Evolutionary conservation across 2,113 vertebrate genomes (phyloP).

Genomic region (Grantiella picta): DNA sequence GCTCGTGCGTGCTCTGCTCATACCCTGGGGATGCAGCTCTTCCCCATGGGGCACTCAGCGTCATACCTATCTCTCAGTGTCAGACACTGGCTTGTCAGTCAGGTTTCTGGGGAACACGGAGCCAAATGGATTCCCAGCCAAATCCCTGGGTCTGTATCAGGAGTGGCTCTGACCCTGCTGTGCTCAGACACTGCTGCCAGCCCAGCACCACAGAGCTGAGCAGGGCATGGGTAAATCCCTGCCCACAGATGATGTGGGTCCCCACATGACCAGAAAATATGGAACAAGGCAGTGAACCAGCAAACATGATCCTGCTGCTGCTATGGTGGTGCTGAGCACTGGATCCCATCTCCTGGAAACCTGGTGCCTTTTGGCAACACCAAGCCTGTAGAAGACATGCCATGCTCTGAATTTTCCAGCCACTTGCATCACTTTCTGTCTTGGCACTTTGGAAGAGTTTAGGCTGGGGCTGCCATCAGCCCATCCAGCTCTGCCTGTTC

Average conservation of each 20-base stretch:
- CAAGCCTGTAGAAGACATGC: background rate
- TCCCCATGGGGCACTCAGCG: background rate
- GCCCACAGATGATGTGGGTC: background rate
- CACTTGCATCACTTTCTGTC: background rate
- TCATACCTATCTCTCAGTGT: background rate
- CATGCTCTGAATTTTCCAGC: background rate
- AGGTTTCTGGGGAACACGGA: background rate
- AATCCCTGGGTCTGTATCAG: background rate
- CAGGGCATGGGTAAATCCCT: accelerated
- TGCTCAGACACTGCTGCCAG: background rate
- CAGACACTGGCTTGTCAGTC: background rate
- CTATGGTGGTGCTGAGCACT: accelerated
- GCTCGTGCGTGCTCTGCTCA: background rate
- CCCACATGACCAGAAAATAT: background rate
- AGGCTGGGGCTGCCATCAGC: background rate
- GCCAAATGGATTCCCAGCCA: background rate
- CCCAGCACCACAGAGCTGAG: background rate
- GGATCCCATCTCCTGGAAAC: background rate
- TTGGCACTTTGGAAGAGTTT: background rate
- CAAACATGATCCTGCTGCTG: background rate
- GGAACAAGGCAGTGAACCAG: background rate
- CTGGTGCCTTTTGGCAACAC: background rate
- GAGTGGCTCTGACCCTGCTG: background rate
- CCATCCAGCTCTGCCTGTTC: background rate
- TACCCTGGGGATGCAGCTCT: background rate